Percentiles rank a stretch among this genome's conserved stretches.
These are phyloP conservation scores for Schizothorax lantsangensis DNA, from an alignment of 2,797 vertebrate species.

Conservation along the genomic window DNA sequence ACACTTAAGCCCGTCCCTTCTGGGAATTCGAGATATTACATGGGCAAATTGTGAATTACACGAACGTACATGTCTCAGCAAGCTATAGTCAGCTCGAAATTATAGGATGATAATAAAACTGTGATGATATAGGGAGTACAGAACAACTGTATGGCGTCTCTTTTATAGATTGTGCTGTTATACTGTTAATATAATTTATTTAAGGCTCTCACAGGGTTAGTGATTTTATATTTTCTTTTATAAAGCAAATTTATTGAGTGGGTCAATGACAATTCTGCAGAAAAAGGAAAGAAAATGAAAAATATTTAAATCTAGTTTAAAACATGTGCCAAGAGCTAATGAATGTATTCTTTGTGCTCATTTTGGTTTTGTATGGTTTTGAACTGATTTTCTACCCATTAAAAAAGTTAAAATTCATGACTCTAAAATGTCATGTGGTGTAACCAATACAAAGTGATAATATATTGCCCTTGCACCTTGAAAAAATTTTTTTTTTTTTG, in stretches of 20 bases:
- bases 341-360: not conserved
- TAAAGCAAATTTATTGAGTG: not conserved
- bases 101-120: not conserved
- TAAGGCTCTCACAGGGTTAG: not conserved
- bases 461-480: not conserved
- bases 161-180: slow-evolving; percentile 20
- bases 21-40: slow-evolving; percentile 19
- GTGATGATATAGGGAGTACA: not conserved
- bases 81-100: not conserved
- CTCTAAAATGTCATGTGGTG: slow-evolving; percentile 1
- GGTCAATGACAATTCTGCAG: not conserved
- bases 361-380: not conserved
- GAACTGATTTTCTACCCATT: not conserved
- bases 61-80: not conserved
- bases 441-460: not conserved
- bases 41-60: not conserved
- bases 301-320: not conserved
- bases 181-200: not conserved
- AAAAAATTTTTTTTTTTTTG: not conserved
- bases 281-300: not conserved
- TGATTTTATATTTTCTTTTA: not conserved
- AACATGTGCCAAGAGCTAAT: not conserved
- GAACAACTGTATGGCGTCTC: not conserved
- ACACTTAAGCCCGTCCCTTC: not conserved
- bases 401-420: not conserved